Base-by-base conservation (phyloP, 2,888 invertebrate genomes). In the Hyposoter didymator region DNA sequence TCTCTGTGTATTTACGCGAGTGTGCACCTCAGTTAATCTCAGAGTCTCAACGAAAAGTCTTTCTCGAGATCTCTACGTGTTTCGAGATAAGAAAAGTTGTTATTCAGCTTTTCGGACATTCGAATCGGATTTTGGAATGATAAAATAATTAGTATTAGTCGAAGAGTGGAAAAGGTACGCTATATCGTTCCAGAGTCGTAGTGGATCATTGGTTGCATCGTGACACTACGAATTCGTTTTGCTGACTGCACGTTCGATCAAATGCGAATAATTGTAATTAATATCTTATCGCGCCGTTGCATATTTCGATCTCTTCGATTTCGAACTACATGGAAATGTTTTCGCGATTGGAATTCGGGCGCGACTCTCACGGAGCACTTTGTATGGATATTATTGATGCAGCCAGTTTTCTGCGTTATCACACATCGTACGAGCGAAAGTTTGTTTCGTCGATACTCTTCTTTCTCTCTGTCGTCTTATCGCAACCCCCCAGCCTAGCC, bases 381-480 rank as follows among this genome's bases (percentile, higher is more conserved):
- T 19, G 35, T 7, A n/a, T n/a, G 49, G 32, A 67, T 35, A 35
- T 6, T 35, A n/a, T 55, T 22, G 19, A 70, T 45, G 35, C 32
- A 45, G 17, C n/a, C n/a, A 59, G 55, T 22, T 45, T 82, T 70
- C 70, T 55, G 35, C 35, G 35, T 78, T 73, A 69, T 82, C 78
- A 22, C 39, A 35, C 43, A 47, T 28, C 49, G 55, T 39, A 52
- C 69, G 69, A 69, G 45, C 12, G 19, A 64, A 62, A 47, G 39
- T 59, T 28, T 45, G n/a, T 59, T 59, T 45, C 43, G 43, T 73
- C 73, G 32, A 70, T 70, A 52, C 19, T 49, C 35, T 70, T 43
- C 7, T 17, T 22, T 52, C 39, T 52, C 39, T 73, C 43, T 14
- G 4, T 22, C 4, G 14, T 39, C 35, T 3, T 39, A 17, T 72